A percentile compares a stretch with the other conserved stretches of the same genome.
Conservation (phyloP, 1,140 invertebrate genomes). For the Pollicipes pollicipes region DNA sequence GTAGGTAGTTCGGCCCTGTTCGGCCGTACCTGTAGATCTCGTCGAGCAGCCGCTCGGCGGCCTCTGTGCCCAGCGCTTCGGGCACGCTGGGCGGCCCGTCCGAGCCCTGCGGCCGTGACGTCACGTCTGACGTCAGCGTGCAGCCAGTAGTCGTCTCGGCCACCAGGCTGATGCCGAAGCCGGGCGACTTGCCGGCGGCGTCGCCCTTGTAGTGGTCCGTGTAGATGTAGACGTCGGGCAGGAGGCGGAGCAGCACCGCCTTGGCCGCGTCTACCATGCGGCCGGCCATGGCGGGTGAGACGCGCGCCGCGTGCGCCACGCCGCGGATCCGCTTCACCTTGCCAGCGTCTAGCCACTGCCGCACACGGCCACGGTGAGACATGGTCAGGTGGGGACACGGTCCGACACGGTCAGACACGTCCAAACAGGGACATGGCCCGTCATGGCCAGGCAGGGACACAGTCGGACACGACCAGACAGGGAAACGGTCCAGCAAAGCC, state of each 20-base stretch:
- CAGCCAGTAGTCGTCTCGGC: slow-evolving; percentile 83
- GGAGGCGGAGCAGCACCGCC: slow-evolving; percentile 68
- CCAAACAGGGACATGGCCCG: neutral
- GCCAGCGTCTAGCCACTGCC: slow-evolving; percentile 46
- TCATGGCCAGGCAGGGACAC: neutral
- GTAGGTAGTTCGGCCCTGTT: too few relatives aligned
- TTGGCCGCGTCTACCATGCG: slow-evolving; percentile 84
- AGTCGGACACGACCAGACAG: slow-evolving; percentile 6
- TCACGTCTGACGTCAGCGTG: slow-evolving; percentile 39
- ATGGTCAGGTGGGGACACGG: neutral
- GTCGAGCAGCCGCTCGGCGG: slow-evolving; percentile 59
- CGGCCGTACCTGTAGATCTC: slow-evolving; percentile 69
- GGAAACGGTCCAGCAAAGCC: slow-evolving; percentile 3
- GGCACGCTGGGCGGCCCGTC: slow-evolving; percentile 36
- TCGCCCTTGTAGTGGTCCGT: slow-evolving; percentile 76
- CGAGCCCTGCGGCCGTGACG: slow-evolving; percentile 31
- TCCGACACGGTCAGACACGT: neutral
- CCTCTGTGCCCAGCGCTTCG: slow-evolving; percentile 75
- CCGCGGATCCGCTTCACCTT: slow-evolving; percentile 89
- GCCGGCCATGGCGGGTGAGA: slow-evolving; percentile 78
- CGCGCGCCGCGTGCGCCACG: slow-evolving; percentile 63
- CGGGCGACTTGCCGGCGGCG: slow-evolving; percentile 66
- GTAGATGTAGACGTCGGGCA: slow-evolving; percentile 89
- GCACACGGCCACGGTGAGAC: too few relatives aligned
- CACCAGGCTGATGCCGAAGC: slow-evolving; percentile 52